A percentile compares a stretch with the other conserved stretches of the same genome.
These are phyloP conservation scores for Rissa tridactyla DNA, from an alignment of 2,113 vertebrate genomes.

Conservation along the genomic window DNA sequence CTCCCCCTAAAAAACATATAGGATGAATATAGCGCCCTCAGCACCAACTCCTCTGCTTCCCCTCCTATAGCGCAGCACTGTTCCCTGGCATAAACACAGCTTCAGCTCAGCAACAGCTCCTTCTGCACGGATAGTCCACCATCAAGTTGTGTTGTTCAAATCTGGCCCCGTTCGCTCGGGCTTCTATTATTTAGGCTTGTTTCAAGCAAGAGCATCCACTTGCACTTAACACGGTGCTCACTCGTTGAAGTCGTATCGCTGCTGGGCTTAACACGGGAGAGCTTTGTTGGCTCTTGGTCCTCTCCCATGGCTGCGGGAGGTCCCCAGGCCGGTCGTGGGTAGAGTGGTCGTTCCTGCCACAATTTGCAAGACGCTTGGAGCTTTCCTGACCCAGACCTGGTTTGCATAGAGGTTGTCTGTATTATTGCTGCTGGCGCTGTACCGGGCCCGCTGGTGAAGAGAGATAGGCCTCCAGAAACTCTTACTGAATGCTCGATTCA, in stretches of 20 bases:
- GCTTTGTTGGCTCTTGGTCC: not conserved
- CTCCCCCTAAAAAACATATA: not conserved
- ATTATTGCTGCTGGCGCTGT: not conserved
- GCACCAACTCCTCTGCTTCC: not conserved
- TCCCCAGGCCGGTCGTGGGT: accelerated
- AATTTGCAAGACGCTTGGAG: not conserved
- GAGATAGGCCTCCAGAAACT: not conserved
- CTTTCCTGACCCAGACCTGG: not conserved
- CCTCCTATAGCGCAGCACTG: not conserved
- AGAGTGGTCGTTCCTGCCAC: not conserved
- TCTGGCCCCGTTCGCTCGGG: not conserved
- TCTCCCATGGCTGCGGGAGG: not conserved
- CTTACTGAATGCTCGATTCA: not conserved
- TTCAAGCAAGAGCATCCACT: not conserved
- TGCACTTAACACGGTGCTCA: not conserved
- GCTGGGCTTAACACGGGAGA: accelerated
- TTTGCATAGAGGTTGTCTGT: not conserved
- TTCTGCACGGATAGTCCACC: not conserved
- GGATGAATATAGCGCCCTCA: not conserved
- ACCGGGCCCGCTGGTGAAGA: not conserved
- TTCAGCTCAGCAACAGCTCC: not conserved
- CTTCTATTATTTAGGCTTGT: not conserved
- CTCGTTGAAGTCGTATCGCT: not conserved
- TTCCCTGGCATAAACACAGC: not conserved
- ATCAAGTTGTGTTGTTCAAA: not conserved